These are phyloP conservation scores for Brachymystax lenok DNA, from an alignment of 2,797 vertebrate genomes.

Conservation along the genomic window DNA sequence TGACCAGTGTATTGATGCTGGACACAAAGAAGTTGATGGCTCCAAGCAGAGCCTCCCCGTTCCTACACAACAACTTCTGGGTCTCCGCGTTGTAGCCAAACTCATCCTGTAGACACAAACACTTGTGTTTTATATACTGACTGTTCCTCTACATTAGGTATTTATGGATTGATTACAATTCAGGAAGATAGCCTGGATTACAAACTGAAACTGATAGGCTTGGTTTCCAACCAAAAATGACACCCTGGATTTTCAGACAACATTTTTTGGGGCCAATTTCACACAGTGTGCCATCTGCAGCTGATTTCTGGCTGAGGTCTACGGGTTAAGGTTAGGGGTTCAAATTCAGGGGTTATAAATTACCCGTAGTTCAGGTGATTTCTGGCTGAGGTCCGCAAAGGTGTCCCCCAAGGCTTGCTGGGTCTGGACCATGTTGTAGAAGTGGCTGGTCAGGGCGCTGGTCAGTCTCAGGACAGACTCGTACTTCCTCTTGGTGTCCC, in stretches of 20 bases:
- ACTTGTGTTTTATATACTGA: not conserved
- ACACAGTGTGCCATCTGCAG: too few relatives aligned
- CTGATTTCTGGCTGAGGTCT: not conserved
- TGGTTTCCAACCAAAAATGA: too few relatives aligned
- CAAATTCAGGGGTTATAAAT: not conserved
- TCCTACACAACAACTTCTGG: constrained; percentile 93
- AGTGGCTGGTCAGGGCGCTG: constrained; percentile 85
- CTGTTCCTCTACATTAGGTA: not conserved
- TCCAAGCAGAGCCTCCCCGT: constrained; percentile 90
- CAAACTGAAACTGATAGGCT: too few relatives aligned
- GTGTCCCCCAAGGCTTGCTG: constrained; percentile 93
- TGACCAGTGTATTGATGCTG: constrained; percentile 93
- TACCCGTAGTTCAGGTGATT: constrained; percentile 94
- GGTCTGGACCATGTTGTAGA: constrained; percentile 93
- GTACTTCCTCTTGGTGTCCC: constrained; percentile 94
- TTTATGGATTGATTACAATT: not conserved
- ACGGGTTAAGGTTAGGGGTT: not conserved
- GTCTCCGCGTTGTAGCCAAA: constrained; percentile 98
- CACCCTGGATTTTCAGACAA: too few relatives aligned
- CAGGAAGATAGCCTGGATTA: too few relatives aligned
- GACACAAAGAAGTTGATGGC: constrained; percentile 96
- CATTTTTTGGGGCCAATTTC: too few relatives aligned
- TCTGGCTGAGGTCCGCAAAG: constrained; percentile 97
- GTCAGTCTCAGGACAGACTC: constrained; percentile 88
- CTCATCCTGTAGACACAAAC: constrained; percentile 83